Base-by-base conservation (phyloP, 92 coral and sea anemone species). In the Porites divaricata region DNA sequence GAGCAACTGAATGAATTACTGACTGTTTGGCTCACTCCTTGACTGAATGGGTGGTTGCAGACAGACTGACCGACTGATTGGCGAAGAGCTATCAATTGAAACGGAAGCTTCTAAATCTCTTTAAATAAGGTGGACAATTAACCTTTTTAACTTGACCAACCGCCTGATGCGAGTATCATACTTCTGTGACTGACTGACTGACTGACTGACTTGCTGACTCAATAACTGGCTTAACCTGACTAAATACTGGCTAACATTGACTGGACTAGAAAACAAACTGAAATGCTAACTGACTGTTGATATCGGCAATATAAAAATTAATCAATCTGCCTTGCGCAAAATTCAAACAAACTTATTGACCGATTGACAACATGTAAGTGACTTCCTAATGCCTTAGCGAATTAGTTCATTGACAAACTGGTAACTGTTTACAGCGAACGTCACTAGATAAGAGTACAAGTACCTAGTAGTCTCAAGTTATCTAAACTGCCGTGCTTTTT, bases 391-490 rank as follows among this genome's bases (percentile, higher is more conserved):
- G 2, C 59, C 14, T 54, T 54, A 1, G 59, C 16, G 59, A 15
- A 54, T 54, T 54, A 15, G 59, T 54, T 54, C 3, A 15, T 1
- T 12, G 16, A 11, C 16, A 2, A 8, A 54, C 59, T 54, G 1
- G 11, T 54, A 0, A 54, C 16, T 54, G 59, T 11, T 54, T 0
- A n/a, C n/a, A 54, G 59, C 59, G 16, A 54, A 54, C 58, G n/a
- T 22, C 25, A 45, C 48, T 9, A 9, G 20, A 0, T 1, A 21
- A 52, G 11, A n/a, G 16, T 20, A 63, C 25, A 24, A 24, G 53
- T 81, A 92, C 98, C 98, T 75, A 89, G 98, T n/a, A 94, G 86
- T 78, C 92, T 83, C 8, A 94, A 86, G 73, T 91, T 94, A 70
- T 94, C 98, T 26, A 94, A 74, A 57, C 95, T 94, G 85, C 78